A percentile compares a stretch with the other conserved stretches of the same genome.
Evolutionary conservation across 2,888 invertebrate genomes (phyloP).

Genomic region (Drosophila atripex): DNA sequence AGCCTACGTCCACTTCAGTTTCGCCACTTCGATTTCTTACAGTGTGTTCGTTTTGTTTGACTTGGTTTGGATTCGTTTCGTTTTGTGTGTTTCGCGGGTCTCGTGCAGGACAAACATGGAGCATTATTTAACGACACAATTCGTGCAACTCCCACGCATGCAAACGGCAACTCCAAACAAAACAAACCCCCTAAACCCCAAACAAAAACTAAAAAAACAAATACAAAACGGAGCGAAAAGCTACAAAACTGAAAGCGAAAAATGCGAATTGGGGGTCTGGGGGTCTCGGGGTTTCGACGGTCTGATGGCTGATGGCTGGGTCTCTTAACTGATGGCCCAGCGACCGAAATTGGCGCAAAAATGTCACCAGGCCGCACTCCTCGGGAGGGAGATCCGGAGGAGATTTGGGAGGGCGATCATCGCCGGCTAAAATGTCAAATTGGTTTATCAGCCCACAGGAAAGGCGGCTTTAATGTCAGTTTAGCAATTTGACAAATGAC

Average conservation of each 20-base stretch:
- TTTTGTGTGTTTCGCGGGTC: conserved; percentile 42
- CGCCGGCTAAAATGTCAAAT: conserved; percentile 70
- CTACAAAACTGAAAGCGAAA: conserved; percentile 71
- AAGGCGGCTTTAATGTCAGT: conserved; percentile 75
- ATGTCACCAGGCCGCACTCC: conserved; percentile 69
- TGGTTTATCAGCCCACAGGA: conserved; percentile 69
- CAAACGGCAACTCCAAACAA: conserved; percentile 48
- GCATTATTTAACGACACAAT: conserved; percentile 79
- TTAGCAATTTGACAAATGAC: conserved; percentile 77
- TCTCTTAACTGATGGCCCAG: conserved; percentile 76
- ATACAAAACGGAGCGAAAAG: conserved; percentile 25
- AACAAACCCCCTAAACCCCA: conserved; percentile 28
- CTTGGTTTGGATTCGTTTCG: conserved; percentile 29
- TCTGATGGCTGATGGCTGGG: conserved; percentile 39
- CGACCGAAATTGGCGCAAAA: conserved; percentile 78
- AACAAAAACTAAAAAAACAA: not conserved
- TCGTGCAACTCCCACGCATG: conserved; percentile 81
- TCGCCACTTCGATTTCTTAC: not conserved
- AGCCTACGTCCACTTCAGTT: not conserved
- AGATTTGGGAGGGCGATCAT: conserved; percentile 54
- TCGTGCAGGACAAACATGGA: conserved; percentile 71
- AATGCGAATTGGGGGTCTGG: conserved; percentile 63
- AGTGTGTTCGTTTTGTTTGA: conserved; percentile 31
- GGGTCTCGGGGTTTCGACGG: conserved; percentile 16
- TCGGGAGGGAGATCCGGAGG: conserved; percentile 18